Conservation (phyloP, 2,797 vertebrate species). For the Melanotaenia maccullochi region DNA sequence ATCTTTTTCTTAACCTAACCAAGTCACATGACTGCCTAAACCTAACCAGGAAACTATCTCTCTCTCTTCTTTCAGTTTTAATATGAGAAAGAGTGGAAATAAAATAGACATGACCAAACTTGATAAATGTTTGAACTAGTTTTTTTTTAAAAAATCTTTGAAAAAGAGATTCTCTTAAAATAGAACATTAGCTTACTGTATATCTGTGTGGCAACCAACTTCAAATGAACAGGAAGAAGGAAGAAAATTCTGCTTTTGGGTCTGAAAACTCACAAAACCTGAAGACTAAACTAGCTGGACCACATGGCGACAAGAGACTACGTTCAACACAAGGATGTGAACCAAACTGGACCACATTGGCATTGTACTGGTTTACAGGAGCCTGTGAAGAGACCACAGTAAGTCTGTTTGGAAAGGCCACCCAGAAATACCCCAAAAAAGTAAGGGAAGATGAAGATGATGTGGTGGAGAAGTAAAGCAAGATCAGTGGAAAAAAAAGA, state of each 20-base stretch:
- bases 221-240: background rate
- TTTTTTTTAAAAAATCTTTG: no score
- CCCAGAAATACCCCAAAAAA: conserved; percentile 37
- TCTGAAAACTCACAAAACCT: conserved; percentile 31
- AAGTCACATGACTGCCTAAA: no score
- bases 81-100: background rate
- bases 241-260: background rate
- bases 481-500: background rate
- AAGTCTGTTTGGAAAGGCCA: conserved; percentile 43
- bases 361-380: conserved; percentile 4
- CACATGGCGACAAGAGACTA: conserved; percentile 36
- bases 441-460: background rate
- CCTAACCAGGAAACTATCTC: no score
- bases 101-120: background rate
- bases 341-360: conserved; percentile 5
- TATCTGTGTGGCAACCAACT: no score
- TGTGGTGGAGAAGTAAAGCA: background rate
- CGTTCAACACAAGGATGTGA: conserved; percentile 24
- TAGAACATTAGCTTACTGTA: no score
- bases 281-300: conserved; percentile 57
- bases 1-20: no score
- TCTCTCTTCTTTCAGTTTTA: no score
- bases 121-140: no score
- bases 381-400: conserved; percentile 26
- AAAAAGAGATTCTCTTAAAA: no score